Conservation (phyloP, 2,888 invertebrate genomes). For the Leucoma salicis region DNA sequence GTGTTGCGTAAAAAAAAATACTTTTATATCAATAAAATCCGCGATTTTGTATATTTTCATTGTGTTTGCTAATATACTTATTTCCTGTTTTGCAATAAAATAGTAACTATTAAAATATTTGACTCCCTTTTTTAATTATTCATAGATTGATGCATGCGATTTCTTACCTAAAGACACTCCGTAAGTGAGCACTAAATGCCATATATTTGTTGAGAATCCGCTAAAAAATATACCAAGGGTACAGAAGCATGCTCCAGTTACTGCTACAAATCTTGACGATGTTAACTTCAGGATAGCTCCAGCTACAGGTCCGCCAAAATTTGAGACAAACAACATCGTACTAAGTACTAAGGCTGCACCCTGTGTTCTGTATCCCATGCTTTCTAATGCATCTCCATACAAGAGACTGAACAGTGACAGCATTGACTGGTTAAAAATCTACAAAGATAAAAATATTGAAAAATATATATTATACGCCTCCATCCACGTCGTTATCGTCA, state of each 20-base stretch:
- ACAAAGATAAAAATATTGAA: slow-evolving; percentile 33
- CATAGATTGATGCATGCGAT: no score
- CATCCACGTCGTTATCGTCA: no score
- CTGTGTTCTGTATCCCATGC: slow-evolving; percentile 84
- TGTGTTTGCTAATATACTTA: no score
- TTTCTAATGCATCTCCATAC: slow-evolving; percentile 84
- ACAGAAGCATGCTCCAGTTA: slow-evolving; percentile 62
- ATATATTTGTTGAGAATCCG: slow-evolving; percentile 68
- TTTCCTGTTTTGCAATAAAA: no score
- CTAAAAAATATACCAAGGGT: slow-evolving; percentile 71
- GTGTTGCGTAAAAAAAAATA: no score
- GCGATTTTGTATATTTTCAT: no score
- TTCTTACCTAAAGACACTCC: slow-evolving; percentile 68
- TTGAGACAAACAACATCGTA: slow-evolving; percentile 84
- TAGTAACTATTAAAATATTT: no score
- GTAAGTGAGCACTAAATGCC: slow-evolving; percentile 70
- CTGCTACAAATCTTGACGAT: slow-evolving; percentile 68
- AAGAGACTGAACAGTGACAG: slow-evolving; percentile 86
- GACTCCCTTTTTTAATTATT: no score
- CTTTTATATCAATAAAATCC: no score
- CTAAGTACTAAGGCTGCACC: slow-evolving; percentile 87
- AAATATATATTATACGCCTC: no score
- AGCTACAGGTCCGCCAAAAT: slow-evolving; percentile 86
- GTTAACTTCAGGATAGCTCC: slow-evolving; percentile 84
- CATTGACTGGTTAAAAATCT: slow-evolving; percentile 88